Percentiles rank a stretch among this genome's conserved stretches.
phyloP scores from a whole-genome alignment of 2,797 vertebrate genomes.

The Chrosomus eos region DNA sequence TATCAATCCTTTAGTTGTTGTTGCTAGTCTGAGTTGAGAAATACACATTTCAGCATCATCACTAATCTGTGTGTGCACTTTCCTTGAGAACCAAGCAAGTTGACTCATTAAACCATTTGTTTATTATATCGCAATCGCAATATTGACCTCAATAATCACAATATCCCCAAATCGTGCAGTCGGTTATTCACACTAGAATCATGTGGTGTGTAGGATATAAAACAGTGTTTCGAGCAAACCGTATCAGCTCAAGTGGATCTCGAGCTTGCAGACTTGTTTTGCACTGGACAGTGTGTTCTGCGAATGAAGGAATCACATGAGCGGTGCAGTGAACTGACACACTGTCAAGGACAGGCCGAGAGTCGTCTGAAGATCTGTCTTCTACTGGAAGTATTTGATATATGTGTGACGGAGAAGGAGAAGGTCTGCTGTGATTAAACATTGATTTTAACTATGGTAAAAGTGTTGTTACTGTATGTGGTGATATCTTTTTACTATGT shows the following conservation, averaged over 20 bases:
- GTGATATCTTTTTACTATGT: too few relatives aligned
- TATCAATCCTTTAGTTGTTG: too few relatives aligned
- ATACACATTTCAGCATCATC: too few relatives aligned
- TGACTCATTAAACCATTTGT: too few relatives aligned
- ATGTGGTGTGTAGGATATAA: neutral
- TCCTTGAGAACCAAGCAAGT: too few relatives aligned
- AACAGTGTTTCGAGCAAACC: neutral
- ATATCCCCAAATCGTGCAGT: neutral
- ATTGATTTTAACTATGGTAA: neutral
- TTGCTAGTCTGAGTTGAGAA: too few relatives aligned
- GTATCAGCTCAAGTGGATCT: neutral
- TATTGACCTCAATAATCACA: too few relatives aligned
- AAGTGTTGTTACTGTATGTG: neutral
- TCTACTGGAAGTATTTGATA: neutral
- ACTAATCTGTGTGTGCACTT: too few relatives aligned
- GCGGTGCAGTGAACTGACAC: neutral
- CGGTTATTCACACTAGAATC: neutral
- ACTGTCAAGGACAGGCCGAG: neutral
- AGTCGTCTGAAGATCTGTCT: neutral
- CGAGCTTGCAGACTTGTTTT: neutral
- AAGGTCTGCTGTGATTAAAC: neutral
- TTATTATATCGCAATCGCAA: too few relatives aligned
- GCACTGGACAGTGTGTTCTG: neutral
- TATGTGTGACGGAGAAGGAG: too few relatives aligned
- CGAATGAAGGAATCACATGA: neutral